Percentiles rank a stretch among this genome's conserved stretches.
Evolutionary conservation across 2,888 invertebrate species (phyloP).

Genomic region (Gastrophysa polygoni): DNA sequence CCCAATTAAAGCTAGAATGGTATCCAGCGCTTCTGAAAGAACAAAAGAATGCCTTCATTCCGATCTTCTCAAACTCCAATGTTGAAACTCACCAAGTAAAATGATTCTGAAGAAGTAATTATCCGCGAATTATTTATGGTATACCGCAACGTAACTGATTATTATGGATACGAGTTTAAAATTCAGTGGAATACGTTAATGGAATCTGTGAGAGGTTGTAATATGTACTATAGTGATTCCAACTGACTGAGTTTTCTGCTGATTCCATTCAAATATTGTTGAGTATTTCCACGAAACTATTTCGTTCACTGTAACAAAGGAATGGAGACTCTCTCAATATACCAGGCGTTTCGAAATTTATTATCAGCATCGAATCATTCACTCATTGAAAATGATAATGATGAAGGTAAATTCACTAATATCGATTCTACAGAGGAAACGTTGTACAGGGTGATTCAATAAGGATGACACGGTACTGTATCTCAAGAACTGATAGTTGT

Average conservation of each 20-base stretch:
- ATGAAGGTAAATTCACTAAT: no score
- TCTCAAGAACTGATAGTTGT: no score
- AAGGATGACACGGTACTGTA: no score
- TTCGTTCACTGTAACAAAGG: no score
- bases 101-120: slow-evolving; percentile 33
- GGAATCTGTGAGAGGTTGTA: neutral
- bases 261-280: neutral
- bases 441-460: no score
- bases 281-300: no score
- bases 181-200: neutral
- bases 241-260: neutral
- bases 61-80: slow-evolving; percentile 44
- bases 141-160: slow-evolving; percentile 12
- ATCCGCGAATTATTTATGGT: slow-evolving; percentile 18
- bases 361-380: no score
- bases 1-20: slow-evolving; percentile 50
- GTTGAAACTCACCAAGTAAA: slow-evolving; percentile 46
- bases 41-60: slow-evolving; percentile 45
- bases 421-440: no score
- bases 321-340: no score
- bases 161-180: neutral
- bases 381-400: no score
- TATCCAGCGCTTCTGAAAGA: slow-evolving; percentile 46
- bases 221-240: neutral
- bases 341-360: no score